Conservation (phyloP, 35 echinoderm and acorn worm genomes). For the Heliocidaris tuberculata region DNA sequence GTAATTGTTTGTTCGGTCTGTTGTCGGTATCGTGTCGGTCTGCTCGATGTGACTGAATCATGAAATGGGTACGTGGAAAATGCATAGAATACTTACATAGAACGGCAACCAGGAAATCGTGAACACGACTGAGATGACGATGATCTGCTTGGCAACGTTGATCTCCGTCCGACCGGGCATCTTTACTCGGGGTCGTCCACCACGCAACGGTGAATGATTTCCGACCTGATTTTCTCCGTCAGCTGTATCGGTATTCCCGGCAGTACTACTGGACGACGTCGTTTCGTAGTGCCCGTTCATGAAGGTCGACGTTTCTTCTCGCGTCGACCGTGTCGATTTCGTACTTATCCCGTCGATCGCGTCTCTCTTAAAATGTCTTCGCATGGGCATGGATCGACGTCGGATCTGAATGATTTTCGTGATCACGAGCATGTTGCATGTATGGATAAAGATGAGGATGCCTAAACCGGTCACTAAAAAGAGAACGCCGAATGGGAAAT, state of each 20-base stretch:
- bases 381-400: background rate
- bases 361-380: background rate
- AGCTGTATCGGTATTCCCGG: background rate
- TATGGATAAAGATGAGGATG: slow-evolving; percentile 34
- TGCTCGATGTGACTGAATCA: no score
- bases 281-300: background rate
- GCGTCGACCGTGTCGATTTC: background rate
- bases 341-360: background rate
- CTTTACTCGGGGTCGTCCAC: background rate
- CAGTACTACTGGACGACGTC: background rate
- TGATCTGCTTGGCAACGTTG: slow-evolving; percentile 37
- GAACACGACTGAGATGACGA: slow-evolving; percentile 51
- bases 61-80: background rate
- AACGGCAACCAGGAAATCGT: slow-evolving; percentile 60
- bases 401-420: slow-evolving; percentile 31
- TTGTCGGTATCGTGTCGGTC: no score
- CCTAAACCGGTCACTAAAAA: slow-evolving; percentile 33
- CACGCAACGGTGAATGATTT: background rate
- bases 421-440: slow-evolving; percentile 35
- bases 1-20: no score
- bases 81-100: slow-evolving; percentile 38
- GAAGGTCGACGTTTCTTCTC: slow-evolving; percentile 14
- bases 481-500: slow-evolving; percentile 41
- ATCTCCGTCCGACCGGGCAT: slow-evolving; percentile 42
- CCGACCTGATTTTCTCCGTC: background rate